Conservation (phyloP, 2,888 invertebrate genomes). For the Athripsodes cinereus region DNA sequence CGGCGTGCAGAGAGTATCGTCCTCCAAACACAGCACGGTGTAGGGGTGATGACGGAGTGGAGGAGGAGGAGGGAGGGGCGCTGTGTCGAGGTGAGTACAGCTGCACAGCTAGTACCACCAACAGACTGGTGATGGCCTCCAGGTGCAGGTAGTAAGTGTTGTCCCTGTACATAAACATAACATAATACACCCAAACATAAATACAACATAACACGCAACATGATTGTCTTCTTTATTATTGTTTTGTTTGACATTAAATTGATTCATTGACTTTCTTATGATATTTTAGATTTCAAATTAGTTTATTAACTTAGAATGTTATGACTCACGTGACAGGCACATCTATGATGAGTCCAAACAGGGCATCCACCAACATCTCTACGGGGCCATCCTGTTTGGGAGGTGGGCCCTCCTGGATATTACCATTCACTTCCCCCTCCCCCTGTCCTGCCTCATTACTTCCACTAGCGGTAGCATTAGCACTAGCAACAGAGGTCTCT, state of each 20-base stretch:
- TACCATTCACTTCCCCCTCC: neutral
- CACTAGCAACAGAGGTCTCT: too few relatives aligned
- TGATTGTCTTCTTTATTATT: too few relatives aligned
- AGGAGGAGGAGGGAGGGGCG: neutral
- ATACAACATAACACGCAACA: too few relatives aligned
- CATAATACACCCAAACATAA: too few relatives aligned
- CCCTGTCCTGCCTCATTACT: neutral
- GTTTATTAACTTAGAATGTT: too few relatives aligned
- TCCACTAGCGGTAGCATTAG: too few relatives aligned
- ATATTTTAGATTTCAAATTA: too few relatives aligned
- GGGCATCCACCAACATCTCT: conserved; percentile 67
- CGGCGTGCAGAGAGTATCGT: conserved; percentile 67
- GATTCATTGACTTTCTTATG: too few relatives aligned
- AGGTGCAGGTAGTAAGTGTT: conserved; percentile 80
- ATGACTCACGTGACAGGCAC: conserved; percentile 76
- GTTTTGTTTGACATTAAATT: too few relatives aligned
- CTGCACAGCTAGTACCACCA: conserved; percentile 85
- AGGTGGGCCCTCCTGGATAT: neutral
- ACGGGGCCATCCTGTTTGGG: conserved; percentile 37
- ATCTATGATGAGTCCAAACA: conserved; percentile 75
- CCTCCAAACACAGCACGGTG: conserved; percentile 59
- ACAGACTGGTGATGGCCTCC: conserved; percentile 80
- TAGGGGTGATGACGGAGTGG: conserved; percentile 44
- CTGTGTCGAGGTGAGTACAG: conserved; percentile 59
- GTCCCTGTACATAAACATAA: too few relatives aligned